phyloP scores from a whole-genome alignment of 2,113 vertebrate species.

The Azemiops feae region DNA sequence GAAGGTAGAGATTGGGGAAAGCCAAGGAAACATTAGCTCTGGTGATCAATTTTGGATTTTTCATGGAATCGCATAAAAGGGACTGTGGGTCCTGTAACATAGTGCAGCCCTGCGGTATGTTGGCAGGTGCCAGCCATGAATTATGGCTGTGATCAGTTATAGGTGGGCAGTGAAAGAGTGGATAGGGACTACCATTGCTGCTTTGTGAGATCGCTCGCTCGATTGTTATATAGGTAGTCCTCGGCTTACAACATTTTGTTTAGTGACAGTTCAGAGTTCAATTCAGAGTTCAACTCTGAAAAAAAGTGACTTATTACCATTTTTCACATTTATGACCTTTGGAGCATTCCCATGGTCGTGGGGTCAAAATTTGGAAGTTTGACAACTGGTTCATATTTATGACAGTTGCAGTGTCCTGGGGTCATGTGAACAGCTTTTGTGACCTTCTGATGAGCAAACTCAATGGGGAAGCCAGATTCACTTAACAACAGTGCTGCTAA shows the following conservation, averaged over 20 bases:
- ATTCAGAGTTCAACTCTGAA: background rate
- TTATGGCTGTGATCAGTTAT: background rate
- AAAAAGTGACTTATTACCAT: background rate
- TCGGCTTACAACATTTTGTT: background rate
- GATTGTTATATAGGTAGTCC: constrained; percentile 17
- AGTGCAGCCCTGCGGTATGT: background rate
- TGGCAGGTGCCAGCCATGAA: background rate
- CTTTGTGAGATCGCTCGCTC: constrained; percentile 4
- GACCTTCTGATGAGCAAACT: background rate
- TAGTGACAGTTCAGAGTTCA: background rate
- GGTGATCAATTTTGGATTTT: background rate
- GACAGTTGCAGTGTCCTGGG: background rate
- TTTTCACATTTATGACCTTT: background rate
- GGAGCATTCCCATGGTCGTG: too few species aligned
- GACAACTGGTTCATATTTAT: background rate
- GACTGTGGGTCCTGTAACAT: background rate
- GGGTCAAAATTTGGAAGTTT: too few species aligned
- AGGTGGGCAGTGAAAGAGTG: background rate
- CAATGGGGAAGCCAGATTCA: background rate
- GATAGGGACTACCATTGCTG: background rate
- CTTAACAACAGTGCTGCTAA: background rate
- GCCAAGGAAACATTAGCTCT: background rate
- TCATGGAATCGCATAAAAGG: background rate
- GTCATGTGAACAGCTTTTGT: background rate
- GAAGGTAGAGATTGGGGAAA: background rate